Base-by-base conservation (phyloP, 2,113 vertebrate species). In the Parotia lawesii region DNA sequence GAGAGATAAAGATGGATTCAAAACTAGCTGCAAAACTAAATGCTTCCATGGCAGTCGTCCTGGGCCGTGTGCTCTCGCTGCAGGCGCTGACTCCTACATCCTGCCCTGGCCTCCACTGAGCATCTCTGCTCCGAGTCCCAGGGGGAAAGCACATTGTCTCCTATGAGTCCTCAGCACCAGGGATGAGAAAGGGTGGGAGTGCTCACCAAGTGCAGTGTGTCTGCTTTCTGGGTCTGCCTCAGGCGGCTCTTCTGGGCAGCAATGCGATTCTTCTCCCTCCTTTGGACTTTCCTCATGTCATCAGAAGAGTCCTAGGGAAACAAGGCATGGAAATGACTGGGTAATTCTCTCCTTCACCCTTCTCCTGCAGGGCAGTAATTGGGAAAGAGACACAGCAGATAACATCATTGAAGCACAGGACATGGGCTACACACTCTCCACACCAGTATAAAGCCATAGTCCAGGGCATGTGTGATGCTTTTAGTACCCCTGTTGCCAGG, bases 221-320 rank as follows among this genome's bases (percentile, higher is more conserved):
- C 99, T 6, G 99, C 99, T 95, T 99, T 99, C 97, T 99, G 98
- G 3, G 99, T 99, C 96, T 99, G 99, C 87, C 99, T 98, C 98
- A 99, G 98, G 70, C 99, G 98, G 98, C 99, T 99, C 96, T 99
- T 99, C 98, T 99, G 99, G 38, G 99, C 99, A 29, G 99, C 99
- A 0, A 99, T 99, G 12, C 99, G 98, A 84, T 99, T 99, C 97
- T 99, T 99, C 95, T 99, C 99, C 61, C 99, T 97, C 96, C 99
- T 98, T 95, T 99, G 98, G 87, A 99, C 99, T 95, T 99, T 99
- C 93, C 99, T 99, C 78, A 98, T 96, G 47, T 99, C 99, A 48
- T 99, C 99, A 42, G 98, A 98, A 72, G 98, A 99, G 76, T 99
- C 98, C 99, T 99, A 64, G 71, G 72, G 80, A 89, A 82, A 96